Evolutionary conservation across 1,140 invertebrate species (phyloP), one percentile per base, ranked within the genome.

Genomic region (Artemia franciscana): DNA sequence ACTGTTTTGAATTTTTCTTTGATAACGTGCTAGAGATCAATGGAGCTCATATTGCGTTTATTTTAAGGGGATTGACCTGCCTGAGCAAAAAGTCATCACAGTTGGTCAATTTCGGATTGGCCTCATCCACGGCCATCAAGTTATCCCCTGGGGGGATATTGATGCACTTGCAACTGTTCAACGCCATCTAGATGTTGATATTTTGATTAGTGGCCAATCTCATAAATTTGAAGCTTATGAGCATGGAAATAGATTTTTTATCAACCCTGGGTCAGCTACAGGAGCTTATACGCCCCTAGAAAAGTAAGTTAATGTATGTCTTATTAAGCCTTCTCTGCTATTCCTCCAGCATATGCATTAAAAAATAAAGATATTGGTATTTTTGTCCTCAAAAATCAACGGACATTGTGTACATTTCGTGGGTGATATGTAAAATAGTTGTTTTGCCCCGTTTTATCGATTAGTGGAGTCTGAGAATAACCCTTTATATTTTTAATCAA

Each of bases 201-300:
- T 99, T 68, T 78, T 99, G 5, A 97, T 99, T 70, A 92, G 92
- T 18, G 96, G 96, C 0, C 94, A 98, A 72, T 98, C 95, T 5
- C 95, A 99, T 75, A 89, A 91, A 68, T 98, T 98, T 78, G 91
- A 96, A 73, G 92, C 93, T 0, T 97, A 93, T 72, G 94, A 98
- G 74, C 91, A 96, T 77, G 93, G 96, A 73, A 94, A 92, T 69
- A 94, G 94, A 72, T 98, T 99, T 76, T 99, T 93, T 73, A 96
- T 99, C 56, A 99, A 99, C 77, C 96, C 96, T 59, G 96, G 96
- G 21, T 96, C 92, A 56, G 94, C 93, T 5, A 99, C 96, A 63
- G 96, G 96, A 57, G 92, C 96, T 18, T 98, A 92, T 69, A 91
- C 85, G 78, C 84, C 92, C 24, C 73, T 95, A 58, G 89, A 93